A percentile compares a stretch with the other conserved stretches of the same genome.
These are phyloP conservation scores for Rhinogobius similis DNA, from an alignment of 2,113 vertebrate species.

Conservation along the genomic window DNA sequence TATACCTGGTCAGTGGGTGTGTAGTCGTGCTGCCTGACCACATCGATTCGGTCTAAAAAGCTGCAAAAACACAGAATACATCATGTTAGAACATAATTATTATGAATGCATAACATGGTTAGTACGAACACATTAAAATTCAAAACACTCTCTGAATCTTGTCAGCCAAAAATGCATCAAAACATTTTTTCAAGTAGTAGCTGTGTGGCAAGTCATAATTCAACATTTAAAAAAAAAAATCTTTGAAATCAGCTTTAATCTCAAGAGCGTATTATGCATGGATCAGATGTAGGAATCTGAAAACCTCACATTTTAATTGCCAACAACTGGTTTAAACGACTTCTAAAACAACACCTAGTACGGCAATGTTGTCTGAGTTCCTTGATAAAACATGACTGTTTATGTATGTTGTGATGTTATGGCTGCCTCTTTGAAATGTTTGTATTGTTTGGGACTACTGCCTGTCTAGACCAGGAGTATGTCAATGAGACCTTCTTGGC, in stretches of 20 bases:
- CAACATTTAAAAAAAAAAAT: background rate
- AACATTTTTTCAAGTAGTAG: background rate
- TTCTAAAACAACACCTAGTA: too few relatives aligned
- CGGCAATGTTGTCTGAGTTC: too few relatives aligned
- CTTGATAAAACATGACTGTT: too few relatives aligned
- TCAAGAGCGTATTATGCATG: background rate
- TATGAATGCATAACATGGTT: background rate
- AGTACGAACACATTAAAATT: background rate
- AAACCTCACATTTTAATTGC: too few relatives aligned
- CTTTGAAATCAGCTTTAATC: background rate
- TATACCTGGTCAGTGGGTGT: slow-evolving; percentile 73
- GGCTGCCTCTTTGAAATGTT: too few relatives aligned
- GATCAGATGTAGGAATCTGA: too few relatives aligned
- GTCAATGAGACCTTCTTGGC: too few relatives aligned
- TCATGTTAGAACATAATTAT: background rate
- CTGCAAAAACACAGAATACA: slow-evolving; percentile 36
- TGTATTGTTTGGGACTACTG: too few relatives aligned
- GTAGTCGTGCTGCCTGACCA: slow-evolving; percentile 71
- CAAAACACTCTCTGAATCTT: background rate
- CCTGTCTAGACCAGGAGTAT: background rate
- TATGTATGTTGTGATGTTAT: too few relatives aligned
- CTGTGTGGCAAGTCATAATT: background rate
- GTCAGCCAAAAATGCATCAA: background rate
- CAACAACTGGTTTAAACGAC: too few relatives aligned
- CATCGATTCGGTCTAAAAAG: slow-evolving; percentile 72